Conservation (phyloP, 2,797 vertebrate genomes). For the Myotis myotis region DNA sequence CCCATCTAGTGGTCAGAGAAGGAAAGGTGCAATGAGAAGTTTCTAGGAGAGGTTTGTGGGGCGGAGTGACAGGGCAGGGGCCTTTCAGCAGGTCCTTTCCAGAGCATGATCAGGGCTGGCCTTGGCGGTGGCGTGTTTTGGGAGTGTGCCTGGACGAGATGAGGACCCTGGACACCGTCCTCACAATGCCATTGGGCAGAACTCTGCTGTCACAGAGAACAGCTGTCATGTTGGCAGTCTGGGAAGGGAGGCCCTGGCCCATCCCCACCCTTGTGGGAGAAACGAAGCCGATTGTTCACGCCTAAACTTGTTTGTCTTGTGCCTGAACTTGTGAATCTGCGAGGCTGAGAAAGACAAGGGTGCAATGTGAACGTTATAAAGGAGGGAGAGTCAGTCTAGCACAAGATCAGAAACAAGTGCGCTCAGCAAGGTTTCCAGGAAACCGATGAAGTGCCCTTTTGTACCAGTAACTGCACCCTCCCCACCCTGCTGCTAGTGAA, state of each 20-base stretch:
- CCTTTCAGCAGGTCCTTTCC: neutral
- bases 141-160: neutral
- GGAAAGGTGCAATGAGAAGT: neutral
- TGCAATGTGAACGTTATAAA: neutral
- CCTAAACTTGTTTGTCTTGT: neutral
- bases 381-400: neutral
- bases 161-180: neutral
- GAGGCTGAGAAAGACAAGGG: neutral
- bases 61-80: neutral
- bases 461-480: neutral
- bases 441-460: neutral
- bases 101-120: neutral
- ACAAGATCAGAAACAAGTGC: neutral
- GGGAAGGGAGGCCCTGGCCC: neutral
- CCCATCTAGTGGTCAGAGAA: slow-evolving; percentile 41
- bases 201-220: neutral
- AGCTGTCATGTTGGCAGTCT: neutral
- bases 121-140: neutral
- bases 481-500: neutral
- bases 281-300: neutral
- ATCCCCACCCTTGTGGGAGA: neutral
- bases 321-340: neutral
- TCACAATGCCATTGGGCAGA: neutral
- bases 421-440: neutral
- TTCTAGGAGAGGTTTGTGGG: neutral